Percentiles rank a stretch among this genome's conserved stretches.
Evolutionary conservation across 92 coral and sea anemone species (phyloP).

Genomic region (Parazoanthus atlanticus): DNA sequence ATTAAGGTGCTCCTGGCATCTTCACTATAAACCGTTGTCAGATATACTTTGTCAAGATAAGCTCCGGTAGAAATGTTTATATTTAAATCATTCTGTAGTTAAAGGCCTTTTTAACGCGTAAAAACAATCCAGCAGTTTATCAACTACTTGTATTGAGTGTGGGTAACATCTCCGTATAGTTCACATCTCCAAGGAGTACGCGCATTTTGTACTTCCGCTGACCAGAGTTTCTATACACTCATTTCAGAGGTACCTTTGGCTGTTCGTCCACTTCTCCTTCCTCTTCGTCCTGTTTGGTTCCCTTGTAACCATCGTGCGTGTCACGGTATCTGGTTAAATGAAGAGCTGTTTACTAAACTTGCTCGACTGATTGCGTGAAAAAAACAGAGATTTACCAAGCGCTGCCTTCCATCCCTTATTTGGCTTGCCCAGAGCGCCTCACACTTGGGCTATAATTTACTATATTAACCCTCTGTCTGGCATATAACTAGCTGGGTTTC

Average conservation of each 20-base stretch:
- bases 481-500: too few species aligned
- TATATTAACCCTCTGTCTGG: slow-evolving; percentile 4
- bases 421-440: slow-evolving; percentile 16
- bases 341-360: slow-evolving; percentile 7
- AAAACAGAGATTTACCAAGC: slow-evolving; percentile 20
- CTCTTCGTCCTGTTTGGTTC: slow-evolving; percentile 25
- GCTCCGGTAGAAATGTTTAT: too few species aligned
- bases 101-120: background rate
- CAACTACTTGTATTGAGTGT: background rate
- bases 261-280: slow-evolving; percentile 36
- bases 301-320: slow-evolving; percentile 34
- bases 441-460: background rate
- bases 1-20: too few species aligned
- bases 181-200: background rate
- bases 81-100: background rate
- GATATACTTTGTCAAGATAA: too few species aligned
- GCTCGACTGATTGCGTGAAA: slow-evolving; percentile 20
- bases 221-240: background rate
- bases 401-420: background rate
- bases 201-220: background rate
- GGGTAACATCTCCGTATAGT: background rate
- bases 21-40: too few species aligned
- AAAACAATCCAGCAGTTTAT: background rate
- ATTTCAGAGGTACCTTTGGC: slow-evolving; percentile 36
- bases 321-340: slow-evolving; percentile 46